Evolutionary conservation across 2,888 invertebrate genomes (phyloP).

Genomic region (Eueremaeus valkanovi): DNA sequence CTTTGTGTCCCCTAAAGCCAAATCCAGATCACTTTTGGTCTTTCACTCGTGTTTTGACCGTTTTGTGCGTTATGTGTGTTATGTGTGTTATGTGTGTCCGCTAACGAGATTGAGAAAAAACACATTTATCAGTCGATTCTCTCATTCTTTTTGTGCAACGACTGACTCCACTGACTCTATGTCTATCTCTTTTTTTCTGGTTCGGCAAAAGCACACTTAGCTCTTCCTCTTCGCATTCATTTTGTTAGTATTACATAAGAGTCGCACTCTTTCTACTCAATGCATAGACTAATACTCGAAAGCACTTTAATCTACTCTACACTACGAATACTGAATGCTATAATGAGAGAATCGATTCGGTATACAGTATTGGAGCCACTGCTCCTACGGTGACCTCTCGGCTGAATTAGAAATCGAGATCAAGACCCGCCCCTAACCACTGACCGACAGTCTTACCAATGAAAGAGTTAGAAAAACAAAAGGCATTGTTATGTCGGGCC

Average conservation of each 20-base stretch:
- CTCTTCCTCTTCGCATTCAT: conserved; percentile 28
- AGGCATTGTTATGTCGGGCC: conserved; percentile 34
- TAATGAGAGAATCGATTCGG: conserved; percentile 20
- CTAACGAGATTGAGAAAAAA: conserved; percentile 34
- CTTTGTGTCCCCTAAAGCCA: conserved; percentile 33
- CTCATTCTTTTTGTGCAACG: background rate
- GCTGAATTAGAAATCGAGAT: conserved; percentile 30
- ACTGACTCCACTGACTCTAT: too few species aligned
- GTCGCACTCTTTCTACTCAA: background rate
- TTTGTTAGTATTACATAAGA: conserved; percentile 22
- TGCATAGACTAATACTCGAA: conserved; percentile 20
- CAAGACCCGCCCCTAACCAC: conserved; percentile 30
- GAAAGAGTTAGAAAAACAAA: conserved; percentile 34
- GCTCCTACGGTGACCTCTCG: conserved; percentile 1
- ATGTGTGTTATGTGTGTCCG: background rate
- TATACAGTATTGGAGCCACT: conserved; percentile 18
- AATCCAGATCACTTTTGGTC: conserved; percentile 1
- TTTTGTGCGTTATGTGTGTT: background rate
- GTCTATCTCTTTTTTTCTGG: conserved; percentile 1
- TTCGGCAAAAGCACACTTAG: conserved; percentile 27
- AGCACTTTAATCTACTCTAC: conserved; percentile 30
- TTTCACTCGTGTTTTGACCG: conserved; percentile 32
- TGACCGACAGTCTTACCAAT: conserved; percentile 13
- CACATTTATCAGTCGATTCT: conserved; percentile 32
- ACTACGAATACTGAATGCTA: conserved; percentile 15